Evolutionary conservation across 2,797 vertebrate genomes (phyloP).

Genomic region (Rhinella marina): DNA sequence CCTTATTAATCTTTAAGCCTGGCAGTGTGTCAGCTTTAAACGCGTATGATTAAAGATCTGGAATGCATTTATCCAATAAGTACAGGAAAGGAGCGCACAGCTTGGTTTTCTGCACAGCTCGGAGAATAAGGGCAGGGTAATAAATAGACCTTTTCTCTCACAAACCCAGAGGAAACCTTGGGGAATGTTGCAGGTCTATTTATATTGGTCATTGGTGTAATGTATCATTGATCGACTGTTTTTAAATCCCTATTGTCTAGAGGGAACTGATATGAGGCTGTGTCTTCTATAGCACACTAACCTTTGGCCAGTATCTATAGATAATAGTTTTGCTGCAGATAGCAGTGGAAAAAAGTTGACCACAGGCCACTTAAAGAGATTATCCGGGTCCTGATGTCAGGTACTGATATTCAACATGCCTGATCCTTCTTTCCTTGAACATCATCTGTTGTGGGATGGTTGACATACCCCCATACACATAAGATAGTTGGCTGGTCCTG

Average conservation of each 20-base stretch:
- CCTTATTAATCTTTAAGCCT: conserved; percentile 66
- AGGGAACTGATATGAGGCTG: not conserved
- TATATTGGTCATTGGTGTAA: conserved; percentile 34
- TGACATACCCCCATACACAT: too few relatives aligned
- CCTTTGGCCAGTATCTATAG: not conserved
- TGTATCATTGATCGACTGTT: conserved; percentile 24
- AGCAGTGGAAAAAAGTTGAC: not conserved
- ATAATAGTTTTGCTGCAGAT: not conserved
- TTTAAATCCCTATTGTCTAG: conserved; percentile 1
- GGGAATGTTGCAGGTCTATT: conserved; percentile 19
- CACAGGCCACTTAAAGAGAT: not conserved
- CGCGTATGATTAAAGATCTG: conserved; percentile 59
- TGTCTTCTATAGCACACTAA: not conserved
- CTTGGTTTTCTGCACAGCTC: conserved; percentile 29
- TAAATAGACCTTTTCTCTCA: conserved; percentile 46
- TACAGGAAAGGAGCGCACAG: not conserved
- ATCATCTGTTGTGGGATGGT: too few relatives aligned
- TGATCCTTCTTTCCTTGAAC: too few relatives aligned
- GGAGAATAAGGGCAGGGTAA: conserved; percentile 41
- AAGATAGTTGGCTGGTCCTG: too few relatives aligned
- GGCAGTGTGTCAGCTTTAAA: conserved; percentile 52
- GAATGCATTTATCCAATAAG: conserved; percentile 57
- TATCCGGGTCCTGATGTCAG: too few relatives aligned
- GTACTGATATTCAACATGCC: too few relatives aligned
- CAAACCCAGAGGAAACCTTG: conserved; percentile 22